Evolutionary conservation across 2,113 vertebrate species (phyloP).

Genomic region (Rhinolophus ferrumequinum): DNA sequence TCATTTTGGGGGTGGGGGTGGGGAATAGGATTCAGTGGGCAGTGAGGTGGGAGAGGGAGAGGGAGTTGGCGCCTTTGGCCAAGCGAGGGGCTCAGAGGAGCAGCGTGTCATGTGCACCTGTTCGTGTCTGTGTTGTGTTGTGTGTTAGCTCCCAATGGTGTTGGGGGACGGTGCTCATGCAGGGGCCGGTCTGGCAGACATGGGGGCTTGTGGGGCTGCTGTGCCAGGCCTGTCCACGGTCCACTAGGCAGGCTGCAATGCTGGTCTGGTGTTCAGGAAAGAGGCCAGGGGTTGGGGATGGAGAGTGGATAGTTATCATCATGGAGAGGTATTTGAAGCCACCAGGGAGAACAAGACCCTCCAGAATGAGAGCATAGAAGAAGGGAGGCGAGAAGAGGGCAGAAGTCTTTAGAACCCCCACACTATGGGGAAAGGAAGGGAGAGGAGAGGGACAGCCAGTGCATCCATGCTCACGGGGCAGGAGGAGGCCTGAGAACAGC

Average conservation of each 20-base stretch:
- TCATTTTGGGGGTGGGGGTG: accelerated
- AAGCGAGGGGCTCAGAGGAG: background rate
- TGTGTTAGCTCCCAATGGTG: background rate
- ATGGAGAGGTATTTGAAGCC: background rate
- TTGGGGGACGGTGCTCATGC: background rate
- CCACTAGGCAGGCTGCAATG: background rate
- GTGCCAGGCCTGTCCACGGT: background rate
- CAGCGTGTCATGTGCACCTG: background rate
- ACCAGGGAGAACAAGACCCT: background rate
- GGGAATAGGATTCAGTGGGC: background rate
- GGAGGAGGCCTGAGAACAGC: accelerated
- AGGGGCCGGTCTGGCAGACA: background rate
- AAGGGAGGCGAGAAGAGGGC: background rate
- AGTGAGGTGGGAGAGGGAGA: too few species aligned
- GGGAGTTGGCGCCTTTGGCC: background rate
- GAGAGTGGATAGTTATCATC: background rate
- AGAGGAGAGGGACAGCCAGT: background rate
- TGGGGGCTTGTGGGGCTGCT: background rate
- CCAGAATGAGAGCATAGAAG: background rate
- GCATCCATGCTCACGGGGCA: too few species aligned
- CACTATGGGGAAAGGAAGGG: background rate
- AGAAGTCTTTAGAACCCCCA: background rate
- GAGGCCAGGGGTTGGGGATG: background rate
- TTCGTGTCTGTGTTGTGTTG: background rate
- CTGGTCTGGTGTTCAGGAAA: background rate